phyloP scores from a whole-genome alignment of 2,113 vertebrate genomes.

The Barbus barbus region DNA sequence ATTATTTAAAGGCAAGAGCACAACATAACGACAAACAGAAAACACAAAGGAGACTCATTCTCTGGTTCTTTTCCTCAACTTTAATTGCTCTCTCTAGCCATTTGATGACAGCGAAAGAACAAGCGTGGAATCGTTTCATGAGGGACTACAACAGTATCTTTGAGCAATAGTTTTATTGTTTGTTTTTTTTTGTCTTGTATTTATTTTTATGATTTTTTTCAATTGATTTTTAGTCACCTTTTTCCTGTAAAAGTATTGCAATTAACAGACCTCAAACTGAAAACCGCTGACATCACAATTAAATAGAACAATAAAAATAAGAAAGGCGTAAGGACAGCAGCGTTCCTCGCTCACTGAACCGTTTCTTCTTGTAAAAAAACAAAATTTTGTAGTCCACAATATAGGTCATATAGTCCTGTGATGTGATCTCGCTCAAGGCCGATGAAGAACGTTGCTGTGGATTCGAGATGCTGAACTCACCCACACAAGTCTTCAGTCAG shows the following conservation, averaged over 20 bases:
- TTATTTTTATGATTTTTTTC: conserved; percentile 68
- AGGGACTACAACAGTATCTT: conserved; percentile 88
- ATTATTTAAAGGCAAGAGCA: too few species aligned
- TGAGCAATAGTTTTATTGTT: too few species aligned
- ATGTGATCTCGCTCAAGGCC: conserved; percentile 58
- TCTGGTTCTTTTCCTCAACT: conserved; percentile 74
- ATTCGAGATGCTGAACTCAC: conserved; percentile 38
- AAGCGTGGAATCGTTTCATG: conserved; percentile 86
- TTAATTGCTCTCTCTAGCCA: conserved; percentile 88
- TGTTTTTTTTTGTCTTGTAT: conserved; percentile 71
- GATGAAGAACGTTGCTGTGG: conserved; percentile 73
- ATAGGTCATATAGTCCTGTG: conserved; percentile 26
- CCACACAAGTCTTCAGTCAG: background rate
- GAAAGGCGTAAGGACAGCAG: conserved; percentile 78
- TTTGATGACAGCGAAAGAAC: conserved; percentile 90
- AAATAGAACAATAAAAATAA: conserved; percentile 74
- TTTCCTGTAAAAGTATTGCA: conserved; percentile 91
- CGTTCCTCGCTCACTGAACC: conserved; percentile 71
- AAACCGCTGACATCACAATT: conserved; percentile 89
- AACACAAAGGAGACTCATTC: conserved; percentile 38
- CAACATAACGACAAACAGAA: conserved; percentile 12
- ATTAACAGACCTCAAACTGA: conserved; percentile 89
- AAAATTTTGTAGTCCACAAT: conserved; percentile 30
- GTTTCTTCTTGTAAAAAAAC: conserved; percentile 67
- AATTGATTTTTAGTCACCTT: conserved; percentile 57